These are phyloP conservation scores for Zaprionus camerounensis DNA, from an alignment of 1,140 invertebrate species.

Conservation along the genomic window DNA sequence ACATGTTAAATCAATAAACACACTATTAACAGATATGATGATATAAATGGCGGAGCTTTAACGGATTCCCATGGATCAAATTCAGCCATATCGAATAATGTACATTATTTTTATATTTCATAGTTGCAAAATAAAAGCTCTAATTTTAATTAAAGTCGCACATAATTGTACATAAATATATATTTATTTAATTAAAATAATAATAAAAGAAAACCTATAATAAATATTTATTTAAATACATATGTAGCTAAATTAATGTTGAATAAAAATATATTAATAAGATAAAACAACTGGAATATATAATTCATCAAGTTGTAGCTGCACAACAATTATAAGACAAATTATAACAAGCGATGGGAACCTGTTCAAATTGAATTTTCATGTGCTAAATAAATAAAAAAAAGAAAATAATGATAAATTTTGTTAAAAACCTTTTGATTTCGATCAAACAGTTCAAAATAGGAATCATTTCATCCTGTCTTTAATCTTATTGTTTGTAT, in stretches of 20 bases:
- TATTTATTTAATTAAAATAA: conserved; percentile 32
- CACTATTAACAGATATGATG: conserved; percentile 15
- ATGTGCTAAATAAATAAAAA: background rate
- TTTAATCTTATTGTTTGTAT: no score
- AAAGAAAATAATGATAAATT: background rate
- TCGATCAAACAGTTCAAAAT: no score
- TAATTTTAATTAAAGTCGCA: conserved; percentile 28
- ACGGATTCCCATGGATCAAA: conserved; percentile 29
- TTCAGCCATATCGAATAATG: conserved; percentile 55
- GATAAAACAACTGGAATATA: conserved; percentile 23
- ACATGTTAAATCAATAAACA: conserved; percentile 21
- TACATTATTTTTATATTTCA: conserved; percentile 43
- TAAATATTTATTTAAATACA: conserved; percentile 47
- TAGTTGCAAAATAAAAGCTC: conserved; percentile 29
- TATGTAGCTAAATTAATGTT: conserved; percentile 59
- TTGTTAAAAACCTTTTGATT: background rate
- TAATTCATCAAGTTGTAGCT: background rate
- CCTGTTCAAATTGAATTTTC: background rate
- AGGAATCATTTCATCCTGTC: no score
- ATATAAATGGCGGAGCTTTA: conserved; percentile 46
- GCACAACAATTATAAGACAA: background rate
- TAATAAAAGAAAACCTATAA: conserved; percentile 11
- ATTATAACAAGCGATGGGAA: background rate
- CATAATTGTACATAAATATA: conserved; percentile 46
- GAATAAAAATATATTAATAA: conserved; percentile 42